Evolutionary conservation across 2,113 vertebrate genomes (phyloP).

Genomic region (Cyanoderma ruficeps): DNA sequence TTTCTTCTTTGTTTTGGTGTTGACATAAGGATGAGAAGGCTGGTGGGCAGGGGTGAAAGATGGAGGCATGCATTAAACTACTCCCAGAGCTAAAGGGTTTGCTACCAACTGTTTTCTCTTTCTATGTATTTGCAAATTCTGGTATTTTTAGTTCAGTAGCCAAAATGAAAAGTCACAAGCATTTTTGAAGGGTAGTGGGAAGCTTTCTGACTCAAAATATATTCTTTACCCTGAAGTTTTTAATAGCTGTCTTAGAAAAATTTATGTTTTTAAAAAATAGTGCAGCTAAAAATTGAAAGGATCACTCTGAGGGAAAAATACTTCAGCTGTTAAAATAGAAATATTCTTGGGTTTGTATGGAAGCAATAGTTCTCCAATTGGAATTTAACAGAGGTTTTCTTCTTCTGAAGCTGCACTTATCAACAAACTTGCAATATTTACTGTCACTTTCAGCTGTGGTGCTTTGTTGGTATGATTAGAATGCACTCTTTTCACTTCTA

Average conservation of each 20-base stretch:
- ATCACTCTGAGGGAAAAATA: not conserved
- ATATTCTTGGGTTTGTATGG: not conserved
- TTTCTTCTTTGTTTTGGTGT: not conserved
- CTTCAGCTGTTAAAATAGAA: not conserved
- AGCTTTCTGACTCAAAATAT: not conserved
- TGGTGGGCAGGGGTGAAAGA: not conserved
- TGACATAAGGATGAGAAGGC: not conserved
- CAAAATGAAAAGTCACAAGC: not conserved
- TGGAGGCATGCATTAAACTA: not conserved
- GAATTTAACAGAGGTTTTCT: not conserved
- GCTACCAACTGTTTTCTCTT: not conserved
- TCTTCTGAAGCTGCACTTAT: not conserved
- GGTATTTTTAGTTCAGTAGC: not conserved
- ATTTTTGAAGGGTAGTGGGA: not conserved
- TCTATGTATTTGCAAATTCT: not conserved
- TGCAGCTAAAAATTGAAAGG: not conserved
- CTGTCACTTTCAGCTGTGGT: not conserved
- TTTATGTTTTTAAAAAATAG: fast-evolving
- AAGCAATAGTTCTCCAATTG: not conserved
- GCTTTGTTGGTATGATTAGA: not conserved
- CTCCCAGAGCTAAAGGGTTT: not conserved
- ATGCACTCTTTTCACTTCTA: not conserved
- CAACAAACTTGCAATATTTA: not conserved
- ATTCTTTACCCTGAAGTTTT: not conserved
- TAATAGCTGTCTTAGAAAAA: not conserved